phyloP scores from a whole-genome alignment of 2,888 invertebrate genomes.

The Sepioteuthis lessoniana region DNA sequence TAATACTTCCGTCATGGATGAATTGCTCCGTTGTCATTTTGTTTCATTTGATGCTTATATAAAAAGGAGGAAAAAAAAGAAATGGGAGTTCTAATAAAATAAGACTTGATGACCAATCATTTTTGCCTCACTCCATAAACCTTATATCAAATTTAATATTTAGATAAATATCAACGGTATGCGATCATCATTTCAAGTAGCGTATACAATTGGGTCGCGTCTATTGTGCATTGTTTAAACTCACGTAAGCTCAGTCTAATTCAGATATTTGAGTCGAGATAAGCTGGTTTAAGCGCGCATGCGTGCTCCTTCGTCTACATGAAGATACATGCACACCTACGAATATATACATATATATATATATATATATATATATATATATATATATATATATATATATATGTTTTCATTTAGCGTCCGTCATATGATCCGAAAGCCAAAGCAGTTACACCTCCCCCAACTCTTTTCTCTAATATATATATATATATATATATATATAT shows the following conservation, averaged over 20 bases:
- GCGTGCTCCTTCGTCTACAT: too few species aligned
- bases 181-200: not conserved
- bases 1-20: not conserved
- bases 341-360: too few species aligned
- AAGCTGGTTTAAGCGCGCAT: not conserved
- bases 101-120: not conserved
- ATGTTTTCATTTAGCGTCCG: too few species aligned
- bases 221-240: not conserved
- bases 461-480: too few species aligned
- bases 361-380: too few species aligned
- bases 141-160: not conserved
- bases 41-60: not conserved
- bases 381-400: too few species aligned
- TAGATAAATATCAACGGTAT: not conserved
- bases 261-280: not conserved
- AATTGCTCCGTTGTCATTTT: not conserved
- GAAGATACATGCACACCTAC: too few species aligned
- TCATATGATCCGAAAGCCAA: too few species aligned
- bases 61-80: not conserved
- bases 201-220: not conserved
- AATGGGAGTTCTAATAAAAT: not conserved
- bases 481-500: too few species aligned
- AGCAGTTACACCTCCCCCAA: too few species aligned
- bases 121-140: not conserved
- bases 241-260: not conserved